phyloP scores from a whole-genome alignment of 2,888 invertebrate genomes.

The Epistrophella euchroma region DNA sequence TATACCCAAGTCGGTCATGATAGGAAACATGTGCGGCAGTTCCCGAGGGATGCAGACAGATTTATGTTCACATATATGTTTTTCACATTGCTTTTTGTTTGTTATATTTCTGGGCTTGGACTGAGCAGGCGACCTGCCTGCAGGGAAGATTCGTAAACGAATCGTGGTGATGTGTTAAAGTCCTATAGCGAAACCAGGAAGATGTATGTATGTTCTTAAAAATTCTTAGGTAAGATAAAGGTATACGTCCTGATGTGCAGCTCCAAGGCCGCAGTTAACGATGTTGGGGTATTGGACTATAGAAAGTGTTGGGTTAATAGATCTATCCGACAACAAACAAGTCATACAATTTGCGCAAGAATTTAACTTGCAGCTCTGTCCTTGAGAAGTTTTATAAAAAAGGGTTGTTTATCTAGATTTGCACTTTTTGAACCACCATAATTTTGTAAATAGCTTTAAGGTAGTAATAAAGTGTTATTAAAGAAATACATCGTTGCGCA shows the following conservation, averaged over 20 bases:
- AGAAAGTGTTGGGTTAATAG: background rate
- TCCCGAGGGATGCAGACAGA: conserved; percentile 73
- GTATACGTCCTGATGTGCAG: background rate
- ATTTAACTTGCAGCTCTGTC: no score
- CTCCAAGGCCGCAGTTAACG: background rate
- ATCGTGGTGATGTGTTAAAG: conserved; percentile 17
- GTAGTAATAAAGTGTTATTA: no score
- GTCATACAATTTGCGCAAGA: background rate
- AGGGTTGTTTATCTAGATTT: no score
- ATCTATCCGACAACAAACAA: background rate
- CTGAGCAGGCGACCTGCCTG: background rate
- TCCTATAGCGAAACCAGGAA: background rate
- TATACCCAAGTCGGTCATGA: conserved; percentile 67
- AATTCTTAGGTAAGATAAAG: background rate
- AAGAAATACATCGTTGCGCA: no score
- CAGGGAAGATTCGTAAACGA: background rate
- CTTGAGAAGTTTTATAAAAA: no score
- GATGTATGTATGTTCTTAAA: conserved; percentile 4
- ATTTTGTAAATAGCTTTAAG: no score
- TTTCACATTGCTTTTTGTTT: conserved; percentile 30
- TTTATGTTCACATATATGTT: conserved; percentile 71
- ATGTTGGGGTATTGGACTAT: background rate
- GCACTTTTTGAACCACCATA: no score
- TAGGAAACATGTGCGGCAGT: conserved; percentile 69
- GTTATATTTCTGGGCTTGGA: background rate